Evolutionary conservation across 2,113 vertebrate genomes (phyloP), one percentile per base, ranked within the genome.

Genomic region (Leptobrachium ailaonicum): DNA sequence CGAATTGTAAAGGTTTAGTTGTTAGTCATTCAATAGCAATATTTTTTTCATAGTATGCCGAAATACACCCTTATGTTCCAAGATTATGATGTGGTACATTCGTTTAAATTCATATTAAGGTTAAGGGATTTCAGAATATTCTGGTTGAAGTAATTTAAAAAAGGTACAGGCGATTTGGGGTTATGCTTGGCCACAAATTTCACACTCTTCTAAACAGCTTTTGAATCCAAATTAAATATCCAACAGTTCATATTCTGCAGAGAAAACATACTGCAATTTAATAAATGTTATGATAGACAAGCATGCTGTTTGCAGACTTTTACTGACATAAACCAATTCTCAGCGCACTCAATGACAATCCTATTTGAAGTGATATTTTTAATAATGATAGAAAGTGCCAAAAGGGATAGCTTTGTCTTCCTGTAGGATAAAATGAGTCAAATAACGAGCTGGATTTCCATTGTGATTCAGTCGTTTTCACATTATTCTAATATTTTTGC

Each of bases 201-300:
- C 20, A 32, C 20, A 32, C 20, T 32, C 20, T 32, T 32, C 20
- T 32, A 32, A 32, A 32, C 47, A 50, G 47, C 8, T 7, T 12
- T 60, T 60, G 13, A 4, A 32, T 64, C 13, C 14, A 64, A 4
- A 64, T 20, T 13, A 64, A 5, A 64, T 64, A 20, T 5, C 62
- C 20, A 64, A 13, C 14, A 20, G n/a, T 64, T 64, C 20, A 64
- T 20, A 64, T 64, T 6, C 13, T 8, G 62, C 6, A 40, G 20
- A 64, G 62, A 40, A 64, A 64, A 64, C 62, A 64, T 1, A 2
- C 62, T 64, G 62, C 40, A 64, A 64, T 64, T 64, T 60, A 12
- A 60, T 60, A 20, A 64, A 13, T 64, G 62, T 64, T 64, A 64
- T 64, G 62, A 64, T 64, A 64, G 32, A 32, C 62, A 64, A 32